Evolutionary conservation across 2,113 vertebrate genomes (phyloP), one percentile per base, ranked within the genome.

Genomic region (Hypomesus transpacificus): DNA sequence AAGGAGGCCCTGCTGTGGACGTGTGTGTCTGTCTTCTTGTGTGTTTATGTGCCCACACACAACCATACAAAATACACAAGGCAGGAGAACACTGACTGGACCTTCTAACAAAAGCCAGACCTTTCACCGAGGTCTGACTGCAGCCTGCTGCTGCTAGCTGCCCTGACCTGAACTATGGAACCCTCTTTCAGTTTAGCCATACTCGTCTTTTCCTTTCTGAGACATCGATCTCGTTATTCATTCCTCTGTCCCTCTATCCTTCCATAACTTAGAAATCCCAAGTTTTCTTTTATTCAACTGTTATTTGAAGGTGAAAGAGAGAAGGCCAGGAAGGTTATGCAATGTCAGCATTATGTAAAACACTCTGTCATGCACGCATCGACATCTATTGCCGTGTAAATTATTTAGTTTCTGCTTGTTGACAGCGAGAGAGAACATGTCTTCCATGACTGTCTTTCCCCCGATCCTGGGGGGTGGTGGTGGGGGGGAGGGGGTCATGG

Each of bases 341-440:
- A 74, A 76, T 75, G 24, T 71, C 59, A 46, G 52, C 24, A 82
- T 84, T 81, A 86, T 82, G 71, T 72, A 78, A 83, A 88, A 76
- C 80, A 74, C 75, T 78, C 68, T 72, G 66, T 20, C 71, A 63
- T 76, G 78, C 68, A 68, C 71, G 68, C 51, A 58, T 46, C 24
- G 68, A 31, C 62, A 59, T 70, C 71, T 67, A 72, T 71, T 13
- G 61, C 75, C 39, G 2, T 70, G 64, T 85, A 72, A 76, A 84
- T 88, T 82, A 82, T 86, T 87, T 26, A 82, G 56, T 68, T 20
- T 2, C 26, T 59, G 53, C 60, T 80, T 72, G 61, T 70, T 66
- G 62, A 28, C 54, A 28, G 39, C 39, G 1, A 1, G 34, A 69
- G 68, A 3, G 26, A 70, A 65, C 52, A 66, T 17, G 58, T n/a